Conservation (phyloP, 2,888 invertebrate species). For the Drosophila kanekoi region DNA sequence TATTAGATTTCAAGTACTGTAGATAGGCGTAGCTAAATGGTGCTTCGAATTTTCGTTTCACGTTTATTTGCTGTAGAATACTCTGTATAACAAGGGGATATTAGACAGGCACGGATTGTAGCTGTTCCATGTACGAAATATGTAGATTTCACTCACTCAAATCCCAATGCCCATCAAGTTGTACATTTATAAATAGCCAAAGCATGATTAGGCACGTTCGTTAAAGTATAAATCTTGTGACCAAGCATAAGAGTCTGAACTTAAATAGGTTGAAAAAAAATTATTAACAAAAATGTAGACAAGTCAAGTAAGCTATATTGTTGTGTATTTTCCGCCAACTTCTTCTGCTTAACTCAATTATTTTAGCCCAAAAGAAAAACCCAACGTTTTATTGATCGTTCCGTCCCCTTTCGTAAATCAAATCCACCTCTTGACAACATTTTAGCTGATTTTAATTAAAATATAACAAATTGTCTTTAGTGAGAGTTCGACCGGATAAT, state of each 20-base stretch:
- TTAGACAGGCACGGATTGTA: constrained; percentile 8
- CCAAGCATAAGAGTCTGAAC: constrained; percentile 79
- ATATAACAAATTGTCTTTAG: not conserved
- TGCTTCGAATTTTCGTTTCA: constrained; percentile 52
- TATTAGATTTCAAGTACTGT: constrained; percentile 29
- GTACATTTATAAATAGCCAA: constrained; percentile 46
- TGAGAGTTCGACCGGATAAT: constrained; percentile 9
- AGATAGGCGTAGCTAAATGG: constrained; percentile 46
- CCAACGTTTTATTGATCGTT: constrained; percentile 55
- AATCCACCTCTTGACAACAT: constrained; percentile 27
- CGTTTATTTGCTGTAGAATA: constrained; percentile 28
- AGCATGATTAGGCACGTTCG: constrained; percentile 44
- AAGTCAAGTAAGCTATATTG: constrained; percentile 21
- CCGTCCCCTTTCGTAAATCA: constrained; percentile 40
- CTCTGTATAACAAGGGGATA: constrained; percentile 15
- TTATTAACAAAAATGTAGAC: constrained; percentile 33
- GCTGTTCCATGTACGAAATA: constrained; percentile 25
- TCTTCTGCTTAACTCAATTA: not conserved
- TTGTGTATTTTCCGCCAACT: constrained; percentile 6
- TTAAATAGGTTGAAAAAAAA: constrained; percentile 70
- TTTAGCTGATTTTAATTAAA: constrained; percentile 3
- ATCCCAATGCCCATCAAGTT: constrained; percentile 23
- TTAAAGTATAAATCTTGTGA: constrained; percentile 62
- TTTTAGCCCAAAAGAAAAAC: constrained; percentile 21
- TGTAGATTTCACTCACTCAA: constrained; percentile 22